Base-by-base conservation (phyloP, 2,888 invertebrate genomes). In the Netelia virgata region DNA sequence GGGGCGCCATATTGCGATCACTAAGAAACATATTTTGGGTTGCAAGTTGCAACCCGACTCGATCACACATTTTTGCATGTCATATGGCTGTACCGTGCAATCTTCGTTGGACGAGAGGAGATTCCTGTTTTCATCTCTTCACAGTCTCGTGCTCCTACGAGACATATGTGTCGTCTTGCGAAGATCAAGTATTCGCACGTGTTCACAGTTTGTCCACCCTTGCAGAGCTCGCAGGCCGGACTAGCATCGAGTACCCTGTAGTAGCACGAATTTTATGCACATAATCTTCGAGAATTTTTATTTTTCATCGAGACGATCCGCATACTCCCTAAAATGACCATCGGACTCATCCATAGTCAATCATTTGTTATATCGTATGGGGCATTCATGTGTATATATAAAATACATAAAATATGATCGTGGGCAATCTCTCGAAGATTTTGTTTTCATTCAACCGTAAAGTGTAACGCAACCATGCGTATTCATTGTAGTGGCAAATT, bases 181-280 rank as follows among this genome's bases (percentile, higher is more conserved):
- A 73, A 78, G 74, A 82, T 75, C 84, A 66, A 84, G 78, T 73
- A 78, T 36, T 75, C 79, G 79, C 78, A 85, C 70, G 78, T 85
- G 75, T 85, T 82, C 41, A 64, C 70, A 74, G 41, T 70, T 70
- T 70, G 63, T 68, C 28, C 73, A 57, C 55, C 53, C 14, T 77
- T 70, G 11, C 50, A 14, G 23, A 10, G 3, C 47, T 50, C 63
- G 36, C 50, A n/a, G 47, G 61, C 50, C n/a, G 69, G 28, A 53
- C 61, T 70, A 69, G 61, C 50, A 63, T 41, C 69, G 47, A 16
- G 53, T 70, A 47, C 14, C 1, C 47, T 70, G 50, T 23, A 70
- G 50, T 23, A 70, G 43, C 55, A 66, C 5, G 9, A 53, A 50
- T 47, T 50, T 14, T 53, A 55, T 23, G 59, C 47, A 69, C 63